These are phyloP conservation scores for Catharus minimus DNA, from an alignment of 2,113 vertebrate species.

Conservation along the genomic window DNA sequence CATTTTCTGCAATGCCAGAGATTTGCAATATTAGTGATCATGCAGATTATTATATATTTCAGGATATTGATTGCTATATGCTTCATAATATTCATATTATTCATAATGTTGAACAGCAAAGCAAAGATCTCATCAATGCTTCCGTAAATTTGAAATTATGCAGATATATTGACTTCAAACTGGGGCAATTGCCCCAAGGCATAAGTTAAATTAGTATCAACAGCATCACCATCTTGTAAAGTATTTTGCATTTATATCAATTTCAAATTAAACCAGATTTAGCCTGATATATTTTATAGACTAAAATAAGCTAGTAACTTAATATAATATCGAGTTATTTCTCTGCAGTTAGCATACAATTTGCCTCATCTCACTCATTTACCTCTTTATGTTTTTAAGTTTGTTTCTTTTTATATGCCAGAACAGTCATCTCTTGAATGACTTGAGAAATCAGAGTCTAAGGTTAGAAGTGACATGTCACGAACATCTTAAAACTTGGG, in stretches of 20 bases:
- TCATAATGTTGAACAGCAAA: neutral
- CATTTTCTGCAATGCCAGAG: neutral
- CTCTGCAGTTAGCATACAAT: neutral
- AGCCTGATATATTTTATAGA: neutral
- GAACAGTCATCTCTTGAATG: neutral
- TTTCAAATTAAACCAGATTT: neutral
- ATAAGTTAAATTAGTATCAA: neutral
- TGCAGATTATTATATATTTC: neutral
- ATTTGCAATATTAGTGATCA: neutral
- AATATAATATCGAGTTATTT: neutral
- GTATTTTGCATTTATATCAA: neutral
- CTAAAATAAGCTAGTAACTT: neutral
- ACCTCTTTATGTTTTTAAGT: neutral
- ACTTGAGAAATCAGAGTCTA: constrained; percentile 16
- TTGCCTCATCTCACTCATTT: neutral
- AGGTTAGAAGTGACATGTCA: constrained; percentile 31
- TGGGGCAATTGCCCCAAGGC: neutral
- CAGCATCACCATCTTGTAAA: neutral
- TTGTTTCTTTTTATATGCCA: constrained; percentile 6
- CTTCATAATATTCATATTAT: neutral
- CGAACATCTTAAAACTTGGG: neutral
- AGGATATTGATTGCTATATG: neutral
- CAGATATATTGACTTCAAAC: neutral
- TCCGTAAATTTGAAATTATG: neutral
- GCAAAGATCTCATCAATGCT: neutral